Conservation (phyloP, 2,888 invertebrate genomes). For the Drosophila austrosaltans region DNA sequence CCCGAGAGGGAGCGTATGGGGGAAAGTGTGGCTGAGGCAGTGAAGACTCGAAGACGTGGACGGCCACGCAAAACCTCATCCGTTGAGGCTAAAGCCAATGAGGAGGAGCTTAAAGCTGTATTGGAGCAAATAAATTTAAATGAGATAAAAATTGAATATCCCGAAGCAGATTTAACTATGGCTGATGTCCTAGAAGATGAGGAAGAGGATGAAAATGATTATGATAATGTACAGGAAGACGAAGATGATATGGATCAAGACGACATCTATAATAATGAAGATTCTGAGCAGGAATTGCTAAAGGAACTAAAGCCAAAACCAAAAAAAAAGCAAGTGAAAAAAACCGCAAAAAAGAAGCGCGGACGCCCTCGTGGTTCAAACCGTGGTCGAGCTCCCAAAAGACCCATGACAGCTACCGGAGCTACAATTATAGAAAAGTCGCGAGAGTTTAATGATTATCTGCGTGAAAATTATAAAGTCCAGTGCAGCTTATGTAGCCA, state of each 20-base stretch:
- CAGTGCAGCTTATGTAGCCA: slow-evolving; percentile 75
- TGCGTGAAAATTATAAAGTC: slow-evolving; percentile 77
- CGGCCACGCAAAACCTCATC: slow-evolving; percentile 48
- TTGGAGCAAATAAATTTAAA: slow-evolving; percentile 62
- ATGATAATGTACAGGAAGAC: slow-evolving; percentile 34
- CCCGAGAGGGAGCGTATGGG: not conserved
- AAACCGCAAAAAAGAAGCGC: slow-evolving; percentile 8
- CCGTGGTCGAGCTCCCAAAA: slow-evolving; percentile 17
- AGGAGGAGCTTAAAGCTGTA: slow-evolving; percentile 50
- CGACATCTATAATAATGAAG: not conserved
- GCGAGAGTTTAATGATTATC: slow-evolving; percentile 73
- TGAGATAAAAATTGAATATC: slow-evolving; percentile 67
- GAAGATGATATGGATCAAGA: not conserved
- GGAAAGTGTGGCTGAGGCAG: slow-evolving; percentile 58
- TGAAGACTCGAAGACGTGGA: slow-evolving; percentile 66
- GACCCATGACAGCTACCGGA: slow-evolving; percentile 11
- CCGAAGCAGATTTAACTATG: slow-evolving; percentile 60
- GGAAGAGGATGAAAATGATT: slow-evolving; percentile 47
- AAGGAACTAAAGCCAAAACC: not conserved
- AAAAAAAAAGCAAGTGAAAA: slow-evolving; percentile 2
- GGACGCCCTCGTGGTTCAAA: slow-evolving; percentile 24
- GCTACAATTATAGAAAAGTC: slow-evolving; percentile 54
- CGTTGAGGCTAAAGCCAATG: slow-evolving; percentile 18
- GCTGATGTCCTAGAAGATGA: slow-evolving; percentile 65
- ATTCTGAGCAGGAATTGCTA: not conserved